phyloP scores from a whole-genome alignment of 2,113 vertebrate genomes.

The Macrotus californicus region DNA sequence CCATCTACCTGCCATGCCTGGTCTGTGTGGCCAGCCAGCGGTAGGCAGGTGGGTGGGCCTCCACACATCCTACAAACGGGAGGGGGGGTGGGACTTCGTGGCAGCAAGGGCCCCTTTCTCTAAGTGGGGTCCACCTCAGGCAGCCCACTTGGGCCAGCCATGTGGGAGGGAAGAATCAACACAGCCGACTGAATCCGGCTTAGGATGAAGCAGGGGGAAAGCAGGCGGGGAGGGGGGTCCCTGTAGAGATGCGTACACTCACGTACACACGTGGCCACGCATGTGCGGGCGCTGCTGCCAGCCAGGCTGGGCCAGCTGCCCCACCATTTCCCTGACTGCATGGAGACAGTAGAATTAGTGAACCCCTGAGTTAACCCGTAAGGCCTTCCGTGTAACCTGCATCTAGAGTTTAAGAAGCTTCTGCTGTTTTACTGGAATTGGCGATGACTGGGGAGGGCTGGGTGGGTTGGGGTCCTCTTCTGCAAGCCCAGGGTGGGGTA shows the following conservation, averaged over 20 bases:
- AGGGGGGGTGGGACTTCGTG: conserved; percentile 72
- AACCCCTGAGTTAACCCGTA: conserved; percentile 74
- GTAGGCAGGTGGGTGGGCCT: conserved; percentile 64
- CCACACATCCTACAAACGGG: conserved; percentile 67
- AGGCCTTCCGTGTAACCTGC: conserved; percentile 76
- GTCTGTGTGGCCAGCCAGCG: neutral
- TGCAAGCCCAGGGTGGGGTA: conserved; percentile 33
- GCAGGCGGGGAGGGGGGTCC: conserved; percentile 67
- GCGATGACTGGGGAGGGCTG: conserved; percentile 61
- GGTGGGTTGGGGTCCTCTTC: conserved; percentile 41
- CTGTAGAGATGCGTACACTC: conserved; percentile 51
- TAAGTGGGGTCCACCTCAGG: conserved; percentile 48
- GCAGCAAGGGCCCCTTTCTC: conserved; percentile 44
- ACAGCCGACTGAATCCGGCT: conserved; percentile 10
- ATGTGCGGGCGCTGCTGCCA: conserved; percentile 50
- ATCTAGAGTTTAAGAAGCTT: conserved; percentile 78
- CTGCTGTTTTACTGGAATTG: conserved; percentile 61
- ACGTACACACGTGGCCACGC: conserved; percentile 49
- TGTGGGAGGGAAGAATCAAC: conserved; percentile 65
- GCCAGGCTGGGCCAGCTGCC: conserved; percentile 40
- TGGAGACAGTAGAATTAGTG: conserved; percentile 80
- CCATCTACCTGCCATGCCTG: conserved; percentile 52
- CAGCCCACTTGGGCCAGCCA: conserved; percentile 52
- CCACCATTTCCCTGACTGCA: conserved; percentile 74
- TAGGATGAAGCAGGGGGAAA: conserved; percentile 47